Conservation (phyloP, 2,797 vertebrate species). For the Melanogrammus aeglefinus region DNA sequence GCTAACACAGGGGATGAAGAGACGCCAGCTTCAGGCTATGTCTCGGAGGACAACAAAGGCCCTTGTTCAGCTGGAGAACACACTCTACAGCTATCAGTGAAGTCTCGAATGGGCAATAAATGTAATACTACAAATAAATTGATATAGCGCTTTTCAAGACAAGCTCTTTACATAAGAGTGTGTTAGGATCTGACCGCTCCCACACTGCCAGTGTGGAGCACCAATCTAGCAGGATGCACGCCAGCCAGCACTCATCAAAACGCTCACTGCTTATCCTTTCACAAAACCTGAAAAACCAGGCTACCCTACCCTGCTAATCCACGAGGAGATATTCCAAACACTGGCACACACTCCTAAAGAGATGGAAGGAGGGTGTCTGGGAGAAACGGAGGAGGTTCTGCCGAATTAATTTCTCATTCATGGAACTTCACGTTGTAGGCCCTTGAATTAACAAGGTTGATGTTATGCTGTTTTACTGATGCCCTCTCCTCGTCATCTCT, state of each 20-base stretch:
- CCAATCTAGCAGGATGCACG: no score
- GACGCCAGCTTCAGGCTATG: no score
- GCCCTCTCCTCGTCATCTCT: background rate
- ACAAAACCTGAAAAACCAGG: no score
- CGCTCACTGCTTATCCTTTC: background rate
- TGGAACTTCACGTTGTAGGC: background rate
- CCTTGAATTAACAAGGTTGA: background rate
- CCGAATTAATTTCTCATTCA: background rate
- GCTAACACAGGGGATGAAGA: no score
- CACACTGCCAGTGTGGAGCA: no score
- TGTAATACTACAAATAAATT: background rate
- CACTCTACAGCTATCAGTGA: no score
- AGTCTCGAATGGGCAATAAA: no score
- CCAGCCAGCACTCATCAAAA: background rate
- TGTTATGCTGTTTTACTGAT: background rate
- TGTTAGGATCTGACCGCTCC: no score
- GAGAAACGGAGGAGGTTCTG: background rate
- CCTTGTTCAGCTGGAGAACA: no score
- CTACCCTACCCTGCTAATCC: background rate
- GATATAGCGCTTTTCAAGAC: background rate
- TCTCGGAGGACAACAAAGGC: no score
- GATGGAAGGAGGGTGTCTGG: background rate
- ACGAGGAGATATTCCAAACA: background rate
- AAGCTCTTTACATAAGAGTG: background rate
- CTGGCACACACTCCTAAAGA: background rate